Percentiles rank a stretch among this genome's conserved stretches.
phyloP scores from a whole-genome alignment of 2,113 vertebrate genomes.

The Typhlomys cinereus region DNA sequence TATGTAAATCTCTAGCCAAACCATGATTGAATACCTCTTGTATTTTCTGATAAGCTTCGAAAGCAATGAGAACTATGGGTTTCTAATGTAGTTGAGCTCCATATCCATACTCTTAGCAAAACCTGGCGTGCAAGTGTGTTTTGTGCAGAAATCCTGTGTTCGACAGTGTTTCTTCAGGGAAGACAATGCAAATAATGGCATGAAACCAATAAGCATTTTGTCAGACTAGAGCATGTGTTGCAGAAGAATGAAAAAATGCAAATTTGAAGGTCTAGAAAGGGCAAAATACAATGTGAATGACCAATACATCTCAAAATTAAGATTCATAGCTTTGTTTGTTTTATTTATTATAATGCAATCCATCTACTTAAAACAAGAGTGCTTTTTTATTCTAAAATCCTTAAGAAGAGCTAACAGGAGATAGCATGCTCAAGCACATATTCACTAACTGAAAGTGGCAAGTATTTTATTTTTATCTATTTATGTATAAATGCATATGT shows the following conservation, averaged over 20 bases:
- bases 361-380: background rate
- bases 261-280: accelerated
- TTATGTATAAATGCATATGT: background rate
- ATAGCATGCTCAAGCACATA: background rate
- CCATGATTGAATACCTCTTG: background rate
- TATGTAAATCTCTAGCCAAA: background rate
- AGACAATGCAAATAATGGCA: background rate
- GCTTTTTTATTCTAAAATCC: background rate
- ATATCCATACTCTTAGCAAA: background rate
- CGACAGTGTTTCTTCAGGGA: background rate
- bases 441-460: background rate
- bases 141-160: background rate
- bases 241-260: background rate
- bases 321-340: too few species aligned
- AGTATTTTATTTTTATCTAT: background rate
- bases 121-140: background rate
- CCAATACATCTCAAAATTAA: background rate
- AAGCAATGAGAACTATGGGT: background rate
- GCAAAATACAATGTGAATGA: background rate
- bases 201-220: background rate
- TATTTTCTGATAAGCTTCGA: background rate
- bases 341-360: background rate
- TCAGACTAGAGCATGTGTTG: background rate
- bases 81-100: background rate
- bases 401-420: background rate